phyloP scores from a whole-genome alignment of 2,797 vertebrate genomes.

The Chrosomus eos region DNA sequence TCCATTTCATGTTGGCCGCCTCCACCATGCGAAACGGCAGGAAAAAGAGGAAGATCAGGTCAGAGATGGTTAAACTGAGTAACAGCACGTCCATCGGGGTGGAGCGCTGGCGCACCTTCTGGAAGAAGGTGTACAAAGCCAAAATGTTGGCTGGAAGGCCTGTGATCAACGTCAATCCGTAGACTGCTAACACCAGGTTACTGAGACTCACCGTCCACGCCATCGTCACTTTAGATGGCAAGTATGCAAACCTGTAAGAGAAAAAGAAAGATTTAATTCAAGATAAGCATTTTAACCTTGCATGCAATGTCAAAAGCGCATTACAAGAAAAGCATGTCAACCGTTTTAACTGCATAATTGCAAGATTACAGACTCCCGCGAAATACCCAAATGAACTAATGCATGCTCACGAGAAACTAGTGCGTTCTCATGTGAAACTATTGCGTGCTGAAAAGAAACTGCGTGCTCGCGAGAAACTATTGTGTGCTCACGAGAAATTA shows the following conservation, averaged over 20 bases:
- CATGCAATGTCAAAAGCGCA: background rate
- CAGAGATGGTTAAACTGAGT: slow-evolving; percentile 62
- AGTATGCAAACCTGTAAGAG: background rate
- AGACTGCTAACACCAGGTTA: slow-evolving; percentile 54
- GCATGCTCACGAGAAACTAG: too few species aligned
- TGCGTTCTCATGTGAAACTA: too few species aligned
- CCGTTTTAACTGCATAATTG: background rate
- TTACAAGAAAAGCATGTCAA: background rate
- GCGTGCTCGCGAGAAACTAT: rapidly evolving
- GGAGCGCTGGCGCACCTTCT: slow-evolving; percentile 62
- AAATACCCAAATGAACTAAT: too few species aligned
- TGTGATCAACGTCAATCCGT: slow-evolving; percentile 60
- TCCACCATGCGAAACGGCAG: slow-evolving; percentile 70
- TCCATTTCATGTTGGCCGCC: slow-evolving; percentile 57
- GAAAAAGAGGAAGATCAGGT: slow-evolving; percentile 65
- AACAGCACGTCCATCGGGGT: slow-evolving; percentile 59
- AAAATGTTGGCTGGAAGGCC: slow-evolving; percentile 53
- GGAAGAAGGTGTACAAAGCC: slow-evolving; percentile 53
- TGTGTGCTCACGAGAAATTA: too few species aligned
- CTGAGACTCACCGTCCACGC: slow-evolving; percentile 27
- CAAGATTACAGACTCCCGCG: too few species aligned
- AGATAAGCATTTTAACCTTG: background rate
- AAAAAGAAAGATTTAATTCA: background rate
- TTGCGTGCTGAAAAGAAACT: too few species aligned
- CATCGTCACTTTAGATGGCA: background rate